A percentile compares a stretch with the other conserved stretches of the same genome.
Evolutionary conservation across 2,888 invertebrate species (phyloP).

Genomic region (Stegana nigrithorax): DNA sequence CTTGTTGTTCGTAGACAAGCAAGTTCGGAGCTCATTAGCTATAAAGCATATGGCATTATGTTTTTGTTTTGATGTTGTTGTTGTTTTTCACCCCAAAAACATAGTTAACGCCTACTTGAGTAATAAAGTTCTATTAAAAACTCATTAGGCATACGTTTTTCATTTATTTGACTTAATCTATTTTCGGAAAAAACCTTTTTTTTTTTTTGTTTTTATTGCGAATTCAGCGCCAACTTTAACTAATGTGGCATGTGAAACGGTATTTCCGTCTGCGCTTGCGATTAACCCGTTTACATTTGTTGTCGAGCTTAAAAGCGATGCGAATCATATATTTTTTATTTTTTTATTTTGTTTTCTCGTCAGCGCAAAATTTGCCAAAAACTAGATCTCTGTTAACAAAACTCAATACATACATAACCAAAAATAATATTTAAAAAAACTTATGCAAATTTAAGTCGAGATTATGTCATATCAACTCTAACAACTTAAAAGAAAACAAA

Average conservation of each 20-base stretch:
- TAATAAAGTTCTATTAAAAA: conserved; percentile 3
- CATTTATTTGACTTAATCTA: too few relatives aligned
- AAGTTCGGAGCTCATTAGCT: too few relatives aligned
- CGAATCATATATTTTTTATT: neutral
- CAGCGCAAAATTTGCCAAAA: too few relatives aligned
- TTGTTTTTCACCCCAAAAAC: neutral
- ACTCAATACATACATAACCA: neutral
- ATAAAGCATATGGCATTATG: neutral
- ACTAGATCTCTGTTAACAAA: too few relatives aligned
- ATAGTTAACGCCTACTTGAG: neutral
- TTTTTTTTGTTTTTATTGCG: neutral
- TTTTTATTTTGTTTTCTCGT: neutral
- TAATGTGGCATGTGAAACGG: neutral
- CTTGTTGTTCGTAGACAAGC: too few relatives aligned
- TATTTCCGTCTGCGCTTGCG: neutral
- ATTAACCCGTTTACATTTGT: neutral
- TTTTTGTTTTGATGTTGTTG: neutral
- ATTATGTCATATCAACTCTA: conserved; percentile 7
- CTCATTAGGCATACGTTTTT: too few relatives aligned
- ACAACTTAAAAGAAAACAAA: too few relatives aligned
- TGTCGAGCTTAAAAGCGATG: neutral
- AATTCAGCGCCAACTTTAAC: neutral
- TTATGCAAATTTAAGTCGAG: conserved; percentile 5
- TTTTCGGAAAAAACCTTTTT: too few relatives aligned
- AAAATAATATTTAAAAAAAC: neutral